Evolutionary conservation across 2,888 invertebrate species (phyloP), one percentile per base, ranked within the genome.

Genomic region (Ptychoptera albimana): DNA sequence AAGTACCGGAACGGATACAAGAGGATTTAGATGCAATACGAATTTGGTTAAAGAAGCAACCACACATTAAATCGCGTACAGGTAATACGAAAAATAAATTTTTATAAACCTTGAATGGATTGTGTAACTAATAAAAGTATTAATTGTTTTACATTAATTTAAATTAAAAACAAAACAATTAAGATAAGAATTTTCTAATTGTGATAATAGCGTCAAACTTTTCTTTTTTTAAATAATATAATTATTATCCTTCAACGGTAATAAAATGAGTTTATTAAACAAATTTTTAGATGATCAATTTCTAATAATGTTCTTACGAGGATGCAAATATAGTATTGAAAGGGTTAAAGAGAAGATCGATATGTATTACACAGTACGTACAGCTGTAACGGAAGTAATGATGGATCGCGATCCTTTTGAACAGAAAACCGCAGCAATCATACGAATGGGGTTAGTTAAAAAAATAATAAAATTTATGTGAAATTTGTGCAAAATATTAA

Each of bases 381-480:
- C 68, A 2, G n/a, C n/a, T n/a, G 64, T 74, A 1, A 75, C 78
- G 1, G 76, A 77, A 51, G 64, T 75, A 49, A 72, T 73, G 51
- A 61, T 52, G 43, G 49, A 55, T 35, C 57, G 59, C 2, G 42
- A 51, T n/a, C 54, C 59, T 8, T 56, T 58, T 43, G 50, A 52
- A 30, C 36, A 40, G 5, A 32, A 43, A 32, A 34, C 42, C 11
- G 7, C 31, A 5, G 45, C 46, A 42, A 45, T 48, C 30, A 41
- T 46, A 38, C 32, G 29, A 38, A 16, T 44, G 15, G 41, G 30
- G 30, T 30, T n/a, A n/a, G n/a, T n/a, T n/a, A n/a, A n/a, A 30
- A 30, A 30, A 8, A 8, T 8, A 30, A 8, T 30, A 30, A 30
- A n/a, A n/a, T n/a, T n/a, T n/a, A n/a, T n/a, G n/a, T n/a, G n/a